Percentiles rank a stretch among this genome's conserved stretches.
phyloP scores from a whole-genome alignment of 2,113 vertebrate genomes.

The Phrynocephalus versicolor region DNA sequence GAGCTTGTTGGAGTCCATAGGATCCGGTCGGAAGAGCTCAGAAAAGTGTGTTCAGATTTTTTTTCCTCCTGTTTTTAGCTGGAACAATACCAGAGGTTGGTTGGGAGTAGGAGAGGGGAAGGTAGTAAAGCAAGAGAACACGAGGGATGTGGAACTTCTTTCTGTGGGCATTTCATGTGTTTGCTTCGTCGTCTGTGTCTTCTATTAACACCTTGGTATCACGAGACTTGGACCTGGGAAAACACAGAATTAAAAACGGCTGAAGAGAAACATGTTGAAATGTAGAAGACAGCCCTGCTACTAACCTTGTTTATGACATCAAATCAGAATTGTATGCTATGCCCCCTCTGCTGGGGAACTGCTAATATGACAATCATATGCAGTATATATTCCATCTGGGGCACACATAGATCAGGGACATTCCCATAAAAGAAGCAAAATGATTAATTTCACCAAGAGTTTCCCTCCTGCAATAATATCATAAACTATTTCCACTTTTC shows the following conservation, averaged over 20 bases:
- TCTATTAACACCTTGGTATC: slow-evolving; percentile 98
- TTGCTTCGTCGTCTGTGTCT: slow-evolving; percentile 94
- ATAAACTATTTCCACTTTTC: not conserved
- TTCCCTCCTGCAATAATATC: not conserved
- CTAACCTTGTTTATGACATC: not conserved
- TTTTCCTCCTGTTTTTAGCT: slow-evolving; percentile 79
- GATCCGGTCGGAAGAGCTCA: slow-evolving; percentile 82
- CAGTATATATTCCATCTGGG: not conserved
- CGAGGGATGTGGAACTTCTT: slow-evolving; percentile 65
- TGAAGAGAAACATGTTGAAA: not conserved
- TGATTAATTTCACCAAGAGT: not conserved
- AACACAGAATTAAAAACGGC: slow-evolving; percentile 34
- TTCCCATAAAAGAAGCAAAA: not conserved
- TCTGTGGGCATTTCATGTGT: slow-evolving; percentile 83
- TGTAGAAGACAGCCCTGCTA: too few species aligned
- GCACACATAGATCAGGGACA: not conserved
- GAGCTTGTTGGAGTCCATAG: slow-evolving; percentile 84
- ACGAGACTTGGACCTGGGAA: slow-evolving; percentile 86
- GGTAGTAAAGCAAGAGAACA: slow-evolving; percentile 74
- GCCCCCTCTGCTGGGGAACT: slow-evolving; percentile 1
- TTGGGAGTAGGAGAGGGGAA: slow-evolving; percentile 60
- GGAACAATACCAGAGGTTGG: slow-evolving; percentile 77
- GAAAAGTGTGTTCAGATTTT: slow-evolving; percentile 73
- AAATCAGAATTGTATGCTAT: accelerated
- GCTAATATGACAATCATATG: not conserved